Base-by-base conservation (phyloP, 2,797 vertebrate genomes). In the Pseudochaenichthys georgianus region DNA sequence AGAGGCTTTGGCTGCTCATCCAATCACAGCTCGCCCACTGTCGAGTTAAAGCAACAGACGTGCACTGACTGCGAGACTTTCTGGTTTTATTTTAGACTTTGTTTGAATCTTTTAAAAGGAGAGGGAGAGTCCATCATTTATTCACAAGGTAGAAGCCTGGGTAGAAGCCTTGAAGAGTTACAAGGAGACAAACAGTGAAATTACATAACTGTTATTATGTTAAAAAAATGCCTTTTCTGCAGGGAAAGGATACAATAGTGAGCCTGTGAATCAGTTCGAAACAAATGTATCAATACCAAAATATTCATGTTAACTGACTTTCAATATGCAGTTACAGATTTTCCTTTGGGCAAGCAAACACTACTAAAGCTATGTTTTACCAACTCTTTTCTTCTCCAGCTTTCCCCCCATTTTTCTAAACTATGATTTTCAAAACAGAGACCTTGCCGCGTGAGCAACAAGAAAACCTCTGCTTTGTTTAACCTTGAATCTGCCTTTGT, bases 401-500 rank as follows among this genome's bases (percentile, higher is more conserved):
- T 47, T 52, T 12, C 50, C 23, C 41, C 28, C 9, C 9, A 3
- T 46, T 47, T 73, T n/a, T 47, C 12, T 47, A 41, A 38, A 38
- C 8, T 21, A 13, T 10, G 21, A 57, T 48, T 21, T 19, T 54
- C 7, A 59, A 63, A 19, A 65, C 47, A 73, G 31, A 69, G 42
- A 12, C 16, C 0, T 1, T 13, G 17, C 59, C 48, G n/a, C 70
- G 45, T 64, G 13, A 68, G 70, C 61, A 31, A 31, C 28, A 59
- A 74, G 41, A 48, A 62, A 67, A 62, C 28, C 59, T 77, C 55
- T 42, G 70, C 75, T 85, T 80, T 63, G 50, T 67, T 65, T 69
- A 75, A 91, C 83, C 78, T 88, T 91, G 70, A 91, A 78, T 64
- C 53, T 45, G 59, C 70, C 13, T 77, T 89, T 83, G 73, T 86